These are phyloP conservation scores for Oryctes rhinoceros DNA, from an alignment of 1,140 invertebrate species.

Conservation along the genomic window DNA sequence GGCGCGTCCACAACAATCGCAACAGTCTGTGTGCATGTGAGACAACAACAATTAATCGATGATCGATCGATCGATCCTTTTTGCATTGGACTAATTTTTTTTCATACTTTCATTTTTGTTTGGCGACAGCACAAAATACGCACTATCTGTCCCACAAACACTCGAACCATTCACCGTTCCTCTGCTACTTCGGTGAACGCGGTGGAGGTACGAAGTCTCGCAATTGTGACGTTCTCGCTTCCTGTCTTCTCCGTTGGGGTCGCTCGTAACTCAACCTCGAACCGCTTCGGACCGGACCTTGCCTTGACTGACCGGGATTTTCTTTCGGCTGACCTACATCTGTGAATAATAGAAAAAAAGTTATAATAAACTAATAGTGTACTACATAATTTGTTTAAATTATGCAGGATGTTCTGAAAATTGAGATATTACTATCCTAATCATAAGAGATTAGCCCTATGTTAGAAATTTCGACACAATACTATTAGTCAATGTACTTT, in stretches of 20 bases:
- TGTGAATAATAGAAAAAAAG: slow-evolving; percentile 32
- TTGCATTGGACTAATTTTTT: too few species aligned
- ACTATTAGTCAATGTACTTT: too few species aligned
- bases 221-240: slow-evolving; percentile 51
- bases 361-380: background rate
- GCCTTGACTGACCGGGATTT: slow-evolving; percentile 41
- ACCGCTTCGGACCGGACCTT: slow-evolving; percentile 38
- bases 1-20: background rate
- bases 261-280: slow-evolving; percentile 48
- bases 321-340: slow-evolving; percentile 47
- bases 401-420: too few species aligned
- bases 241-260: slow-evolving; percentile 52
- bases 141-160: slow-evolving; percentile 44
- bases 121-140: slow-evolving; percentile 12
- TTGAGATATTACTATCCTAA: too few species aligned
- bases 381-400: too few species aligned
- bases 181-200: slow-evolving; percentile 55
- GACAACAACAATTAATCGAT: slow-evolving; percentile 27
- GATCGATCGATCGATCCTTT: background rate
- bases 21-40: slow-evolving; percentile 32
- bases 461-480: too few species aligned
- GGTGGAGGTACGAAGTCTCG: slow-evolving; percentile 55
- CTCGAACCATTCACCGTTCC: slow-evolving; percentile 32
- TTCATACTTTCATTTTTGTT: slow-evolving; percentile 15
- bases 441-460: too few species aligned